These are phyloP conservation scores for Hemibagrus wyckioides DNA, from an alignment of 2,113 vertebrate species.

Conservation along the genomic window DNA sequence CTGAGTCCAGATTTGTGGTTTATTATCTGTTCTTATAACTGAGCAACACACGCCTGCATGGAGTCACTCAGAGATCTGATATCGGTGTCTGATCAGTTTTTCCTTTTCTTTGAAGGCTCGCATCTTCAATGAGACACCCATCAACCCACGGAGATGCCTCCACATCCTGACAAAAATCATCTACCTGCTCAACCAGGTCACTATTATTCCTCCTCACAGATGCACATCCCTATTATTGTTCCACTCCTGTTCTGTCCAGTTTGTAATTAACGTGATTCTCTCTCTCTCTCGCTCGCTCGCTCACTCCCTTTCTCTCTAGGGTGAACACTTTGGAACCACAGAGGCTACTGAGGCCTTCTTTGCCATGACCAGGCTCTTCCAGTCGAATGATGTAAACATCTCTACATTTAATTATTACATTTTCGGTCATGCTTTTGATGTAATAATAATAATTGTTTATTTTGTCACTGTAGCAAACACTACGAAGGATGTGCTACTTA, in stretches of 20 bases:
- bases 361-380: conserved; percentile 97
- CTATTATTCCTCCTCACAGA: background rate
- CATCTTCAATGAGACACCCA: conserved; percentile 96
- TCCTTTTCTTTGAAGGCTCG: conserved; percentile 77
- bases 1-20: background rate
- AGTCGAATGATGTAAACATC: conserved; percentile 92
- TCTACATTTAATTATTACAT: background rate
- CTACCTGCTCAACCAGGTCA: conserved; percentile 96
- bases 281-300: background rate
- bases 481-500: conserved; percentile 96
- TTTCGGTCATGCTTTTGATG: background rate
- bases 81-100: background rate
- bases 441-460: background rate
- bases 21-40: background rate
- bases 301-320: conserved; percentile 67
- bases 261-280: no score
- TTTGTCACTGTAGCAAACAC: conserved; percentile 82
- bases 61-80: background rate
- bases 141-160: conserved; percentile 94
- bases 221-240: no score
- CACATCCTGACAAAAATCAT: conserved; percentile 98
- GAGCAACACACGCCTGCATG: background rate
- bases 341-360: conserved; percentile 98
- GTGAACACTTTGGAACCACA: conserved; percentile 93
- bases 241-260: no score